A percentile compares a stretch with the other conserved stretches of the same genome.
phyloP scores from a whole-genome alignment of 2,797 vertebrate species.

The Chelon labrosus region DNA sequence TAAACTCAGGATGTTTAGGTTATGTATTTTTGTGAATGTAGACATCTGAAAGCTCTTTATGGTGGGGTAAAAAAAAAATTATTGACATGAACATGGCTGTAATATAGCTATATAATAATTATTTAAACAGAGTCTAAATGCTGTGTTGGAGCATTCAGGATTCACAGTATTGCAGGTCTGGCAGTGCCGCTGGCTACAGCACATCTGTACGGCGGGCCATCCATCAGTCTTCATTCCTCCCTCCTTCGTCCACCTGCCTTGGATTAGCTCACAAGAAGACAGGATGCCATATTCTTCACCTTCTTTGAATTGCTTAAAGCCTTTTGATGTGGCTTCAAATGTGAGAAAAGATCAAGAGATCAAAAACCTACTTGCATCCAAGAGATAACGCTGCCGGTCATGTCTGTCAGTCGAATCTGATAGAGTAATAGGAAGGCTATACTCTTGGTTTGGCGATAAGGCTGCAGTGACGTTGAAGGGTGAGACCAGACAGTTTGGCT shows the following conservation, averaged over 20 bases:
- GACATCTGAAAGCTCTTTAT: background rate
- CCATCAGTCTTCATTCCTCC: conserved; percentile 56
- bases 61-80: conserved; percentile 3
- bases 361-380: conserved; percentile 54
- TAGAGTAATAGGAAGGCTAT: conserved; percentile 27
- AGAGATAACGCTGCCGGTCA: conserved; percentile 57
- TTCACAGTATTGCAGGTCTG: conserved; percentile 25
- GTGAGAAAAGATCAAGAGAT: conserved; percentile 73
- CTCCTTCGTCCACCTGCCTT: conserved; percentile 61
- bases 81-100: conserved; percentile 9
- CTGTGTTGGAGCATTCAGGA: conserved; percentile 7
- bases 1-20: background rate
- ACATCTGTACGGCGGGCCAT: conserved; percentile 39
- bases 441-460: conserved; percentile 46
- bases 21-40: background rate
- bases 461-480: conserved; percentile 25
- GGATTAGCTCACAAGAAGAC: conserved; percentile 59
- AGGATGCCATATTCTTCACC: conserved; percentile 53
- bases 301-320: conserved; percentile 53
- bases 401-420: conserved; percentile 62
- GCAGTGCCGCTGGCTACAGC: conserved; percentile 8
- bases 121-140: conserved; percentile 29
- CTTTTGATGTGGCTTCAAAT: conserved; percentile 75
- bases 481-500: conserved; percentile 37
- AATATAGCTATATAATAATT: conserved; percentile 15